Conservation (phyloP, 2,888 invertebrate genomes). For the Amblyjoppa proteus region DNA sequence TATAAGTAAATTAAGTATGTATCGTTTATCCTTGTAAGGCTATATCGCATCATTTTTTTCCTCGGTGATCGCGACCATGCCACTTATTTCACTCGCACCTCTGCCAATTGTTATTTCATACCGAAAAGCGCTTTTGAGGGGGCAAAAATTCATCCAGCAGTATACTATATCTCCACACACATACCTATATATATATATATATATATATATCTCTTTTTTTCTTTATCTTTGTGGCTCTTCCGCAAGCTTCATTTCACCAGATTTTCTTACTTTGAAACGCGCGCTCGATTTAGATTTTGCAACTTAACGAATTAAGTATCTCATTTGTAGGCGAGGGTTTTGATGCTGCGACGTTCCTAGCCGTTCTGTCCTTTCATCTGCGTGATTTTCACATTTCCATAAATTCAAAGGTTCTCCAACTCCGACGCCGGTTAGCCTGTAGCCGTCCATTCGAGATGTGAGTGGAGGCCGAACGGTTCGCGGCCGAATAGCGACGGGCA, state of each 20-base stretch:
- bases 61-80: no score
- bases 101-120: no score
- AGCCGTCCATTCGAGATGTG: conserved; percentile 16
- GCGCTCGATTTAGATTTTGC: not conserved
- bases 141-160: no score
- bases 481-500: conserved; percentile 29
- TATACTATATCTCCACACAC: no score
- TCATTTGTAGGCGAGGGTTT: not conserved
- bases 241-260: not conserved
- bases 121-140: no score
- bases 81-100: no score
- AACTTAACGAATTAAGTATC: not conserved
- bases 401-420: conserved; percentile 6
- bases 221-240: not conserved
- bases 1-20: not conserved
- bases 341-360: not conserved
- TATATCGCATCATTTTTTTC: no score
- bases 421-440: not conserved
- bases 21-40: not conserved
- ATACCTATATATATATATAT: no score
- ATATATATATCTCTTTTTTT: no score
- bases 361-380: conserved; percentile 12
- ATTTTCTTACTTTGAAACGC: not conserved
- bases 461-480: conserved; percentile 1
- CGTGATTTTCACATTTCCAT: not conserved